Percentiles rank a stretch among this genome's conserved stretches.
These are phyloP conservation scores for Antechinus flavipes DNA, from an alignment of 2,113 vertebrate species.

Conservation along the genomic window DNA sequence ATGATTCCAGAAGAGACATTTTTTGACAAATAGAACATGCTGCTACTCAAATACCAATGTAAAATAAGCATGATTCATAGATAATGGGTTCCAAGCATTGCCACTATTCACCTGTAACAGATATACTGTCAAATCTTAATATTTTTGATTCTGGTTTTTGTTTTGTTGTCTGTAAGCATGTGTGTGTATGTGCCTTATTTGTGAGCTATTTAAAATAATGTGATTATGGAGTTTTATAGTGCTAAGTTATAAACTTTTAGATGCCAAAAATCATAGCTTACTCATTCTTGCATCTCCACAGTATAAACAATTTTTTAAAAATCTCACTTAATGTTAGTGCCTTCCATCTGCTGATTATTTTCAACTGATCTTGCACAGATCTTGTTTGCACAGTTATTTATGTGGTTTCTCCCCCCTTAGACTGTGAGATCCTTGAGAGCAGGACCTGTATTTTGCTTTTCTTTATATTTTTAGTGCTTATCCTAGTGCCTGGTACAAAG, in stretches of 20 bases:
- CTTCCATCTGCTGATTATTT: background rate
- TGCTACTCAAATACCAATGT: background rate
- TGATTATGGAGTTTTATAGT: background rate
- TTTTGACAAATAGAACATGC: background rate
- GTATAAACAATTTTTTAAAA: background rate
- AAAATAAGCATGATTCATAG: background rate
- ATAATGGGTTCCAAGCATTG: background rate
- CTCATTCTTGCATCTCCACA: too few relatives aligned
- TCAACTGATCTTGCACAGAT: background rate
- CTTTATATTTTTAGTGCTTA: background rate
- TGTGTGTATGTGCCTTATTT: background rate
- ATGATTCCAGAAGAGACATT: background rate
- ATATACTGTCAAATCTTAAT: background rate
- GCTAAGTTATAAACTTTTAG: background rate
- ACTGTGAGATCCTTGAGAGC: background rate
- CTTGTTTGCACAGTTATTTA: background rate
- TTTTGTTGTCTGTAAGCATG: accelerated
- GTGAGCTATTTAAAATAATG: background rate
- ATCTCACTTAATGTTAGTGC: background rate
- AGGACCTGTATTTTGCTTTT: background rate
- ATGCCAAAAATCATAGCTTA: background rate
- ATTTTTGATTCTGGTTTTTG: background rate
- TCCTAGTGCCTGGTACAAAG: background rate
- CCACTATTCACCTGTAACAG: background rate
- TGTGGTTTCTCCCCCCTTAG: background rate